phyloP scores from a whole-genome alignment of 2,888 invertebrate species.

The Invenusta paracnida region DNA sequence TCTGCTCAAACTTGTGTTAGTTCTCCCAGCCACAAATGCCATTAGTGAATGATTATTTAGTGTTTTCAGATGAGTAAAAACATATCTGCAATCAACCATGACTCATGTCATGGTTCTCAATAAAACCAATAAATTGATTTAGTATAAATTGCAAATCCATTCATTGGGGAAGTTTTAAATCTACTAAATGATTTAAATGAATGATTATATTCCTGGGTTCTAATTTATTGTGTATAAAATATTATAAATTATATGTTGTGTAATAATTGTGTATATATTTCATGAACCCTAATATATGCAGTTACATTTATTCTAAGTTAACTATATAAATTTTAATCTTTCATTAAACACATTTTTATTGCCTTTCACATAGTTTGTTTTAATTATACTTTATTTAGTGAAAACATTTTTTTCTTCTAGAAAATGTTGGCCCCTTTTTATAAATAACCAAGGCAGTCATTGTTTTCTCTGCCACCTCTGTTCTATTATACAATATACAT shows the following conservation, averaged over 20 bases:
- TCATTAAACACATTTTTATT: too few species aligned
- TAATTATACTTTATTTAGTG: too few species aligned
- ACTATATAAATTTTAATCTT: too few species aligned
- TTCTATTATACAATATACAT: too few species aligned
- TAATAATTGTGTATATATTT: neutral
- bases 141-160: neutral
- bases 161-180: neutral
- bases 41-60: neutral
- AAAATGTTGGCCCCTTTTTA: too few species aligned
- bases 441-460: too few species aligned
- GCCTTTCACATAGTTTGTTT: too few species aligned
- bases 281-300: neutral
- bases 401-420: too few species aligned
- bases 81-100: neutral
- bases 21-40: conserved; percentile 12
- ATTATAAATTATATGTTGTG: neutral
- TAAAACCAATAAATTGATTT: neutral
- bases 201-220: neutral
- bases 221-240: neutral
- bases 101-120: neutral
- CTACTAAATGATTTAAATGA: neutral
- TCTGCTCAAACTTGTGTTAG: neutral
- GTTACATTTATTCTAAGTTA: too few species aligned
- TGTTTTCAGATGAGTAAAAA: neutral
- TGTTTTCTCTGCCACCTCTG: too few species aligned